Conservation (phyloP, 1,140 invertebrate genomes). For the Zaprionus capensis region DNA sequence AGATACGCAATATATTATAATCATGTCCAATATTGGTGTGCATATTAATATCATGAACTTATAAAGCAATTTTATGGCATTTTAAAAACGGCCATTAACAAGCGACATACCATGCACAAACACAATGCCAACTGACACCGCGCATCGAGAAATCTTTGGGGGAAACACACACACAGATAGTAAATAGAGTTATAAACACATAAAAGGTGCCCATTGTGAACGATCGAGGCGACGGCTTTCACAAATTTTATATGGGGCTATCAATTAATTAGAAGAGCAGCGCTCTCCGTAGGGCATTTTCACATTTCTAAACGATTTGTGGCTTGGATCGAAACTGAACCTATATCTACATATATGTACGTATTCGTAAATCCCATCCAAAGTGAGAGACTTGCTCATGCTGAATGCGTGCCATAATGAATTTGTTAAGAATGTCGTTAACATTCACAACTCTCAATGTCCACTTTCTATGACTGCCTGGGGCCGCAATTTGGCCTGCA, state of each 20-base stretch:
- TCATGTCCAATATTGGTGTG: conserved; percentile 79
- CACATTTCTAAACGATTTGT: conserved; percentile 50
- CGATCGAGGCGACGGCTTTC: conserved; percentile 71
- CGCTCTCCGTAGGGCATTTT: conserved; percentile 44
- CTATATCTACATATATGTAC: conserved; percentile 4
- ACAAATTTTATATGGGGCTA: conserved; percentile 72
- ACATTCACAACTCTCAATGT: conserved; percentile 56
- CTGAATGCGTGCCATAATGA: conserved; percentile 57
- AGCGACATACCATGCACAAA: conserved; percentile 68
- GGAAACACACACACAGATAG: conserved; percentile 33
- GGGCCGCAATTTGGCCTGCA: conserved; percentile 33
- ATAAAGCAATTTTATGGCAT: conserved; percentile 81
- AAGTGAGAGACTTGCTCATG: conserved; percentile 18
- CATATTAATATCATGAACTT: conserved; percentile 79
- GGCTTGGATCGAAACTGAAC: conserved; percentile 2
- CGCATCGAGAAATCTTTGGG: conserved; percentile 19
- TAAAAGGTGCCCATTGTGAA: conserved; percentile 71
- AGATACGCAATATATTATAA: conserved; percentile 81
- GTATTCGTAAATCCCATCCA: background rate
- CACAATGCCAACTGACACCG: conserved; percentile 67
- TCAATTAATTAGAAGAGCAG: conserved; percentile 73
- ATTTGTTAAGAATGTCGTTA: conserved; percentile 78
- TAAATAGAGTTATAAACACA: conserved; percentile 80
- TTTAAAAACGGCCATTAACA: conserved; percentile 81
- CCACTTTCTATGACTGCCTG: conserved; percentile 59